Evolutionary conservation across 1,140 invertebrate species (phyloP).

Genomic region (Microplitis mediator): DNA sequence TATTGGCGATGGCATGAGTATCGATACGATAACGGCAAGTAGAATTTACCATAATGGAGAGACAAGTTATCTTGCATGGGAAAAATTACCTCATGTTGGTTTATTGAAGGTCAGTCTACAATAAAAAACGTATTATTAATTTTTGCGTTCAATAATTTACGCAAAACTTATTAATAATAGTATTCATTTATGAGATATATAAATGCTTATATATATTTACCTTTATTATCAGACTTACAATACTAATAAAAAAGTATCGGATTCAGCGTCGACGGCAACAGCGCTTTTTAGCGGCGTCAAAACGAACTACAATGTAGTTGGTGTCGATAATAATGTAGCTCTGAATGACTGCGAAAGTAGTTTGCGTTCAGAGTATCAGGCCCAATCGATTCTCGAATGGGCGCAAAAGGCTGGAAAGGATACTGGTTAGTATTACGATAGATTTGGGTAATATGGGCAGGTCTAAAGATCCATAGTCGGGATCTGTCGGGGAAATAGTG

Average conservation of each 20-base stretch:
- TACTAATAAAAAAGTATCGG: constrained; percentile 84
- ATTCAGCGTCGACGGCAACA: constrained; percentile 88
- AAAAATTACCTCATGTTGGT: constrained; percentile 83
- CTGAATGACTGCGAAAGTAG: constrained; percentile 72
- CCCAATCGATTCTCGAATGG: constrained; percentile 71
- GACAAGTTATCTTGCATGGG: constrained; percentile 74
- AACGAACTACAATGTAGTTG: constrained; percentile 78
- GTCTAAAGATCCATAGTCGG: no score
- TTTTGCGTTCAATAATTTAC: no score
- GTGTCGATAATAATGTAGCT: constrained; percentile 74
- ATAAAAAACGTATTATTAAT: no score
- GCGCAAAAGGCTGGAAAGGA: constrained; percentile 76
- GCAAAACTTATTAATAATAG: no score
- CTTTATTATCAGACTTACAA: constrained; percentile 78
- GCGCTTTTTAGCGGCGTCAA: constrained; percentile 87
- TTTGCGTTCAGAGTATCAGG: constrained; percentile 62
- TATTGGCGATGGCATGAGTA: constrained; percentile 93
- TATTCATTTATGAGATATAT: no score
- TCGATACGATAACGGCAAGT: constrained; percentile 84
- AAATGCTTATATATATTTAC: no score
- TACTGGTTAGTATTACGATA: constrained; percentile 65
- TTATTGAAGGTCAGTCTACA: constrained; percentile 73
- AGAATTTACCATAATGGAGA: constrained; percentile 76
- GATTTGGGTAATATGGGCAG: neutral
- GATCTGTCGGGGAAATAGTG: no score